These are phyloP conservation scores for Chelon labrosus DNA, from an alignment of 2,797 vertebrate genomes.

Conservation along the genomic window DNA sequence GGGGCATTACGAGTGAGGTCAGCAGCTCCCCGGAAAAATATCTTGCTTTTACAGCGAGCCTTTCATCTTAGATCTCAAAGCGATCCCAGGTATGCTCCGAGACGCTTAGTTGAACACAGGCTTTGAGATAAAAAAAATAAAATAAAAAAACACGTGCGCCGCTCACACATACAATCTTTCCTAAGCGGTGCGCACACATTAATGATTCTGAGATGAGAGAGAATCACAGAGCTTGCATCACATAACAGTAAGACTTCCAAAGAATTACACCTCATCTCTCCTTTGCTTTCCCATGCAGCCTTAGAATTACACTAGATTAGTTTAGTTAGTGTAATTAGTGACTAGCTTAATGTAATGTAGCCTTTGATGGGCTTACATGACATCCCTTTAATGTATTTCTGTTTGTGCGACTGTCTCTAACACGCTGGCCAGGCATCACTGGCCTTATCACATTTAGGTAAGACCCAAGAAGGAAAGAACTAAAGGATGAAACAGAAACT, in stretches of 20 bases:
- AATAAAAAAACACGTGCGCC: background rate
- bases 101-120: slow-evolving; percentile 29
- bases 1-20: slow-evolving; percentile 32
- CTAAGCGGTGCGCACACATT: slow-evolving; percentile 1
- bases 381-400: background rate
- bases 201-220: slow-evolving; percentile 21
- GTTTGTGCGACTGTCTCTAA: background rate
- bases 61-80: slow-evolving; percentile 52
- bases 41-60: slow-evolving; percentile 30
- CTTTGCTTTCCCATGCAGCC: background rate
- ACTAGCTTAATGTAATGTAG: background rate
- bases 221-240: slow-evolving; percentile 18
- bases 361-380: background rate
- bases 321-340: background rate
- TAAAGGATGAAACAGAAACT: background rate
- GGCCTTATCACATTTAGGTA: background rate
- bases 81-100: slow-evolving; percentile 34
- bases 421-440: background rate
- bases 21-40: slow-evolving; percentile 17
- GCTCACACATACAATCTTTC: background rate
- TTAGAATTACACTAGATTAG: background rate
- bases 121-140: slow-evolving; percentile 10
- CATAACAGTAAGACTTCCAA: background rate
- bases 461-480: background rate
- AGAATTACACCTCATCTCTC: background rate